Percentiles rank a stretch among this genome's conserved stretches.
Evolutionary conservation across 2,888 invertebrate genomes (phyloP).

Genomic region (Hedychridium roseum): DNA sequence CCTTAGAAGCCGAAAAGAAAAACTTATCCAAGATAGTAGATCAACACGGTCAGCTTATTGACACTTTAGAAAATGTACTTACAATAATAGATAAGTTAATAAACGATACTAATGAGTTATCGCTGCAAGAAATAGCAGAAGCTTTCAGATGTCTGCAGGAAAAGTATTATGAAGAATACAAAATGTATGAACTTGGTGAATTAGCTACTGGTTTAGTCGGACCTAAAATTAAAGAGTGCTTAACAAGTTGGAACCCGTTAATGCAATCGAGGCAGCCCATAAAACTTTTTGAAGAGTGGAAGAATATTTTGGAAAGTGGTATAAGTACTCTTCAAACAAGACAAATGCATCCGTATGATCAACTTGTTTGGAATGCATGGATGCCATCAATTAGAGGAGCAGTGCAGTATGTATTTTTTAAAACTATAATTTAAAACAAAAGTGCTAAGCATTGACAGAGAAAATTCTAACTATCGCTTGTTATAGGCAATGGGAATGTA

Average conservation of each 20-base stretch:
- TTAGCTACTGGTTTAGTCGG: slow-evolving; percentile 86
- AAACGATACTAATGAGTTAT: slow-evolving; percentile 66
- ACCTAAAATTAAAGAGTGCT: slow-evolving; percentile 79
- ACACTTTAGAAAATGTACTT: slow-evolving; percentile 76
- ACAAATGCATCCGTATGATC: slow-evolving; percentile 77
- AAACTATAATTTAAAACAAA: neutral
- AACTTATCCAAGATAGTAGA: slow-evolving; percentile 73
- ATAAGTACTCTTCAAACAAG: slow-evolving; percentile 55
- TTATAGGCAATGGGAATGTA: slow-evolving; percentile 85
- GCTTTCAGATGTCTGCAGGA: slow-evolving; percentile 69
- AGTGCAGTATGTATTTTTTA: slow-evolving; percentile 70
- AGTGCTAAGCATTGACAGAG: slow-evolving; percentile 1
- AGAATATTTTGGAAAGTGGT: slow-evolving; percentile 68
- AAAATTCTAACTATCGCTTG: no score
- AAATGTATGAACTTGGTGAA: slow-evolving; percentile 82
- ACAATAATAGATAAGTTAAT: slow-evolving; percentile 72
- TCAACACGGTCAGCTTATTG: slow-evolving; percentile 77
- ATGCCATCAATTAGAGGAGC: slow-evolving; percentile 82
- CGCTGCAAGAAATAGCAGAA: slow-evolving; percentile 69
- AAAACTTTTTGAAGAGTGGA: slow-evolving; percentile 76
- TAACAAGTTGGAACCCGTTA: slow-evolving; percentile 84
- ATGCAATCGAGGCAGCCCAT: slow-evolving; percentile 72
- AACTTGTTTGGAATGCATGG: slow-evolving; percentile 89
- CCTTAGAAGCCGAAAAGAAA: slow-evolving; percentile 81
- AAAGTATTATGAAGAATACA: slow-evolving; percentile 79